Conservation (phyloP, 2,888 invertebrate species). For the Thalpophila matura region DNA sequence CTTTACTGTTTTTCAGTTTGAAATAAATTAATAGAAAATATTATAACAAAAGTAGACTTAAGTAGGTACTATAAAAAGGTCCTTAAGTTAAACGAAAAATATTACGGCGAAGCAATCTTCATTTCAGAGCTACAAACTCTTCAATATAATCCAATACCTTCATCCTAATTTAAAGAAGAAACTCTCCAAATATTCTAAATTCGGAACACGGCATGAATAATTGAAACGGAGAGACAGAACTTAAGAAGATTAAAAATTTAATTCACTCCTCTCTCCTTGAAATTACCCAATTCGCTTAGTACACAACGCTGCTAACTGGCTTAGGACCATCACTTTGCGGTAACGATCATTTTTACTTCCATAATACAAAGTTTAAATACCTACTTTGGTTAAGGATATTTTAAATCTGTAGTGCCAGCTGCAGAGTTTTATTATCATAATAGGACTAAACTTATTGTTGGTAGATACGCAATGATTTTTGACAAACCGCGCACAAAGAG, state of each 20-base stretch:
- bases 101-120: neutral
- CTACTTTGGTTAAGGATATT: conserved; percentile 3
- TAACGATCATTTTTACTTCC: conserved; percentile 25
- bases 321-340: conserved; percentile 8
- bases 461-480: neutral
- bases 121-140: conserved; percentile 13
- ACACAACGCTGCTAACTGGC: conserved; percentile 27
- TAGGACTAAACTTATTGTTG: neutral
- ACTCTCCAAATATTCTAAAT: conserved; percentile 51
- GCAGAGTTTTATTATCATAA: neutral
- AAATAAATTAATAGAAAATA: no score
- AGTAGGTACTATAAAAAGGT: no score
- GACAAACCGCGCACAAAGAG: neutral
- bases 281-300: conserved; percentile 52
- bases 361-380: neutral
- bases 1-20: no score
- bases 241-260: conserved; percentile 55
- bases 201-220: conserved; percentile 61
- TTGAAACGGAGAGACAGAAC: conserved; percentile 50
- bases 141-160: conserved; percentile 34
- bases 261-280: conserved; percentile 44
- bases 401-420: conserved; percentile 8
- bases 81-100: neutral
- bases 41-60: no score
- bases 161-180: conserved; percentile 42